Conservation (phyloP, 2,888 invertebrate species). For the Megastigmus dorsalis region DNA sequence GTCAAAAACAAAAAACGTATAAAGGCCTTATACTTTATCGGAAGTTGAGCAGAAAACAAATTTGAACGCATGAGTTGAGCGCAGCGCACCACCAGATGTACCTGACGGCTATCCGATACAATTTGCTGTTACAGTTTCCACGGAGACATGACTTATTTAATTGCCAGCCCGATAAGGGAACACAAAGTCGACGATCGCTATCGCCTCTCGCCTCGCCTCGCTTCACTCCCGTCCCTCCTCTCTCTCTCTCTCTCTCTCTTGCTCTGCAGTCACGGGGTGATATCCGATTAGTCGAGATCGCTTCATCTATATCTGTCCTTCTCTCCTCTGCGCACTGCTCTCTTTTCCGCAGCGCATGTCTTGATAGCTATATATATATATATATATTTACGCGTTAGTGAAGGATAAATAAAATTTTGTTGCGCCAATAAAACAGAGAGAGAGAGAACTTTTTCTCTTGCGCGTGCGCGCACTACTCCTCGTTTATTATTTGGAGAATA, state of each 20-base stretch:
- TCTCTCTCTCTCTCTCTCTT: constrained; percentile 7
- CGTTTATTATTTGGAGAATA: constrained; percentile 30
- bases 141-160: constrained; percentile 51
- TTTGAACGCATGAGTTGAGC: constrained; percentile 9
- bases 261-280: constrained; percentile 6
- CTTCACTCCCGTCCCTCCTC: neutral
- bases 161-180: constrained; percentile 50
- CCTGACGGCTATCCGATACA: constrained; percentile 42
- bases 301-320: constrained; percentile 36
- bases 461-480: no score
- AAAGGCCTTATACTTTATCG: constrained; percentile 23
- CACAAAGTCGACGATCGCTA: constrained; percentile 51
- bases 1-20: neutral
- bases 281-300: constrained; percentile 43
- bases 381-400: neutral
- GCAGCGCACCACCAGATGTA: constrained; percentile 6
- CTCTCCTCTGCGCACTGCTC: neutral
- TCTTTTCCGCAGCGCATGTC: no score
- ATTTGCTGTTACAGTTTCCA: constrained; percentile 45
- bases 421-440: constrained; percentile 43
- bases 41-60: constrained; percentile 36
- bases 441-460: constrained; percentile 14
- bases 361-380: neutral
- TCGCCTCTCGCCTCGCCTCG: constrained; percentile 5
- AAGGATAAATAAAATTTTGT: constrained; percentile 50